Evolutionary conservation across 2,113 vertebrate genomes (phyloP), one percentile per base, ranked within the genome.

Genomic region (Triplophysa dalaica): DNA sequence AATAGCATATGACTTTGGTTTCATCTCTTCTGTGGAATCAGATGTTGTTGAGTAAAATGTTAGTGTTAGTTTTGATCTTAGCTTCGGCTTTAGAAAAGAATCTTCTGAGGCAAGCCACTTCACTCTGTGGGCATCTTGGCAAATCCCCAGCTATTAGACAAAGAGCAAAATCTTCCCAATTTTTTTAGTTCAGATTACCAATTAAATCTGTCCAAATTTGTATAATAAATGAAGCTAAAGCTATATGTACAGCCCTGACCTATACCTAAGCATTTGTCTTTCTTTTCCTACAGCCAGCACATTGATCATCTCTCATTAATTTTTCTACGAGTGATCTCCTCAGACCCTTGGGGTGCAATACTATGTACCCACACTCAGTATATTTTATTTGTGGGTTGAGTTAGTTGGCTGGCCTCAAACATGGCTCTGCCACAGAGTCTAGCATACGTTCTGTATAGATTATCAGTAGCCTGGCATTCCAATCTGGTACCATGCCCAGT

Each of bases 361-460:
- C 70, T 60, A 26, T 73, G 8, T 21, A 22, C 21, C 66, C 24
- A 22, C 7, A 43, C 16, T 48, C 21, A 56, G 19, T 67, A 52
- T 73, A 19, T 60, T 10, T 60, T 22, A 21, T 29, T 73, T 54
- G 70, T 60, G 11, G 70, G 54, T 73, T 8, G 2, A 38, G 21
- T 60, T 60, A 21, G 54, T 60, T 43, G 70, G n/a, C 29, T 60
- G 70, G 70, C 70, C n/a, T n/a, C n/a, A n/a, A n/a, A n/a, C n/a
- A n/a, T n/a, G n/a, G n/a, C 19, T 60, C 29, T 73, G n/a, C 29
- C 54, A 22, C 29, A 14, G 19, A 3, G 13, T 29, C 52, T 12
- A 73, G 52, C 70, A 73, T 58, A 72, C 33, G 19, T 41, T 58
- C 70, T 58, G 19, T 22, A 60, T 26, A 73, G 8, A 73, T 78